Evolutionary conservation across 2,797 vertebrate species (phyloP).

Genomic region (Schizopygopsis malacanthus): DNA sequence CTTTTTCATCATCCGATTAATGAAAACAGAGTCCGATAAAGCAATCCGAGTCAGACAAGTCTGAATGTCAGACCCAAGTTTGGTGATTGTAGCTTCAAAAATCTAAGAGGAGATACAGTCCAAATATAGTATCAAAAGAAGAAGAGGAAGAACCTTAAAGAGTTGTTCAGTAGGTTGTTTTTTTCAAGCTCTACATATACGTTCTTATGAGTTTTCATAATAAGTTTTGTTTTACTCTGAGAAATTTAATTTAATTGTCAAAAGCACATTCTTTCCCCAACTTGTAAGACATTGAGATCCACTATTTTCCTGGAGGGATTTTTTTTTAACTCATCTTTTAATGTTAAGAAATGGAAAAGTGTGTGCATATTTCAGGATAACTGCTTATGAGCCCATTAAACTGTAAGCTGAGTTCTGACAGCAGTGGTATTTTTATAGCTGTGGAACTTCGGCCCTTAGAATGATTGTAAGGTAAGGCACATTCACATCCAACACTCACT

Average conservation of each 20-base stretch:
- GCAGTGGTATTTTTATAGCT: conserved; percentile 37
- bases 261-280: neutral
- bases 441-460: conserved; percentile 31
- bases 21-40: too few species aligned
- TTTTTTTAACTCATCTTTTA: conserved; percentile 15
- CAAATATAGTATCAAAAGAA: too few species aligned
- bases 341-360: conserved; percentile 25
- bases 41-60: too few species aligned
- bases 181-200: too few species aligned
- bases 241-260: neutral
- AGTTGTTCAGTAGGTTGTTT: too few species aligned
- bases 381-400: conserved; percentile 30
- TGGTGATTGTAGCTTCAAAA: too few species aligned
- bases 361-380: conserved; percentile 31
- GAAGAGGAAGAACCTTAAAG: too few species aligned
- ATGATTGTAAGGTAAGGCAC: conserved; percentile 22
- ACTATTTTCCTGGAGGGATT: neutral
- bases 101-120: too few species aligned
- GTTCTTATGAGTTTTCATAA: neutral
- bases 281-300: neutral
- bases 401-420: neutral
- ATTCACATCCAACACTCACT: conserved; percentile 10
- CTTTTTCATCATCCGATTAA: too few species aligned
- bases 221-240: neutral
- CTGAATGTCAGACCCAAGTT: too few species aligned